phyloP scores from a whole-genome alignment of 1,140 invertebrate species.

The Drosophila trapezifrons region DNA sequence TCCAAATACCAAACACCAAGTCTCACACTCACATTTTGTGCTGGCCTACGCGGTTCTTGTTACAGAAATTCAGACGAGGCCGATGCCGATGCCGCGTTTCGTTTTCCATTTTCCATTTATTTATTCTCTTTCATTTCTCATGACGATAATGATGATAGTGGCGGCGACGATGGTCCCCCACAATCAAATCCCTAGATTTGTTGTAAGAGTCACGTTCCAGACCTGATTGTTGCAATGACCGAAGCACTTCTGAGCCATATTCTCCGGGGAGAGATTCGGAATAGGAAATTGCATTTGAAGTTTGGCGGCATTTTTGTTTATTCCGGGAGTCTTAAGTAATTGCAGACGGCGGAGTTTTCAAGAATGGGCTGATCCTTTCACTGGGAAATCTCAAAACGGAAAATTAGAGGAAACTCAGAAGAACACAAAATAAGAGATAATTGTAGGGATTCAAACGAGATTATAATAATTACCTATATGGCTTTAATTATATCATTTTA shows the following conservation, averaged over 20 bases:
- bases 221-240: conserved; percentile 47
- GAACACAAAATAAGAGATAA: not conserved
- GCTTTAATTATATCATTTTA: not conserved
- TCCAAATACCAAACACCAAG: conserved; percentile 46
- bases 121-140: conserved; percentile 13
- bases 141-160: conserved; percentile 21
- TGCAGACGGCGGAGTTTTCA: not conserved
- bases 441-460: not conserved
- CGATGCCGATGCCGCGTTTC: conserved; percentile 58
- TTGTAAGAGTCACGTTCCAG: conserved; percentile 74
- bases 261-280: conserved; percentile 23
- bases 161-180: conserved; percentile 26
- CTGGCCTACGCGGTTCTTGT: conserved; percentile 63
- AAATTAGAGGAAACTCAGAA: no score
- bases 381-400: not conserved
- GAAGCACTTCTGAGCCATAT: conserved; percentile 24
- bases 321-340: not conserved
- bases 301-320: conserved; percentile 43
- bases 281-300: conserved; percentile 43
- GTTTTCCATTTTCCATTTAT: conserved; percentile 41
- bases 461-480: conserved; percentile 1
- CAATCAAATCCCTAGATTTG: conserved; percentile 61
- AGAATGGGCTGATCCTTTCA: conserved; percentile 7
- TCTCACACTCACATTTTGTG: conserved; percentile 52
- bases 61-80: conserved; percentile 57